A percentile compares a stretch with the other conserved stretches of the same genome.
Evolutionary conservation across 2,888 invertebrate genomes (phyloP).

Genomic region (Theretra japonica): DNA sequence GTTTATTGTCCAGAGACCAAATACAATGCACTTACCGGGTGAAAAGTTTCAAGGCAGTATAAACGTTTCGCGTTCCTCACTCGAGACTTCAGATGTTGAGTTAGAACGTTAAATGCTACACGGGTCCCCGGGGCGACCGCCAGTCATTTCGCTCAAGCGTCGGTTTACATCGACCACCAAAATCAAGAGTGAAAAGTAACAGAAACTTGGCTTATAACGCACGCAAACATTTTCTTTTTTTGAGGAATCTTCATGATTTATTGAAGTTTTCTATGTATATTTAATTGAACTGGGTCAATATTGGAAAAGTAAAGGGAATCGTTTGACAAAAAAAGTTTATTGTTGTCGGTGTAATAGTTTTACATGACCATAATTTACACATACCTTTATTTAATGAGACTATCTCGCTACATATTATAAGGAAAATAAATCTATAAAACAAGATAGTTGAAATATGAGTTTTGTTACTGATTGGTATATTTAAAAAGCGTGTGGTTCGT

Average conservation of each 20-base stretch:
- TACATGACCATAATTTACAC: too few relatives aligned
- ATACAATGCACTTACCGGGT: not conserved
- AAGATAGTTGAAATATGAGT: too few relatives aligned
- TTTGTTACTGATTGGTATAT: too few relatives aligned
- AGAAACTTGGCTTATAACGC: not conserved
- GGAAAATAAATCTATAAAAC: too few relatives aligned
- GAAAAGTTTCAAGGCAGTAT: not conserved
- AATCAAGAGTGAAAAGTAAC: not conserved
- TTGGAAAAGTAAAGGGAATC: not conserved
- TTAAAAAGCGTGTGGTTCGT: too few relatives aligned
- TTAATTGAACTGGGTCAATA: not conserved
- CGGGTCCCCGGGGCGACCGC: conserved; percentile 7
- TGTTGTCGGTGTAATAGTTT: too few relatives aligned
- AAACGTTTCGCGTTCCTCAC: not conserved
- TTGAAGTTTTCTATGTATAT: not conserved
- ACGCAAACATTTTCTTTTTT: not conserved
- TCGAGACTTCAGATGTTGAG: conserved; percentile 28
- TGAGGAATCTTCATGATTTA: not conserved
- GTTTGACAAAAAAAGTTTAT: too few relatives aligned
- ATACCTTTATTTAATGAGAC: not conserved
- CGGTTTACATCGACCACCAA: not conserved
- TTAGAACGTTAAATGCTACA: conserved; percentile 20
- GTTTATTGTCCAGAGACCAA: not conserved
- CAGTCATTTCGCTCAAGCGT: conserved; percentile 11
- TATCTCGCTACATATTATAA: too few relatives aligned